Evolutionary conservation across 30 jellyfish, hydroid and myxozoan genomes (phyloP), one percentile per base, ranked within the genome.

Genomic region (Hydractinia symbiolongicarpus): DNA sequence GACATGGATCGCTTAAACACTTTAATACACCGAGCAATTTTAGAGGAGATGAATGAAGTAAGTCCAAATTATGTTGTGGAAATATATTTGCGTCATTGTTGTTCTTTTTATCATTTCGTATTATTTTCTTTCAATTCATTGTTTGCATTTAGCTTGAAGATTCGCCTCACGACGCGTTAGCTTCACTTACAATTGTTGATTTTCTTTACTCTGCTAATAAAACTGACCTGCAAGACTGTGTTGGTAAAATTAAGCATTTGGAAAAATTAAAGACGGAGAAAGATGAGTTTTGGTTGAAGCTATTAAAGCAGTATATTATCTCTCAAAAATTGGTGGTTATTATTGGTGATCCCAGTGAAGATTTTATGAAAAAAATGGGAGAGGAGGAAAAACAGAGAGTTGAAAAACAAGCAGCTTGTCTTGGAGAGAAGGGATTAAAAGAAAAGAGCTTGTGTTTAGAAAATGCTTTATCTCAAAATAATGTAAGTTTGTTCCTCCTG

Each of bases 291-390:
- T 91, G 98, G 98, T 60, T 67, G 20, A 84, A 67, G 6, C 53
- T 91, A 40, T 56, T 91, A 66, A 62, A 79, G 64, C 55, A 75
- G 58, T 91, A 66, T 68, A 67, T 86, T 51, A 81, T 83, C 11
- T 91, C 86, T 20, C 82, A 78, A 14, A 86, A 83, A 61, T 79
- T 91, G 17, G 96, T 91, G 89, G 98, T 86, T 5, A 72, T 86
- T 19, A 81, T 83, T 73, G 96, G 96, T 8, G 92, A 86, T 8
- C 98, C 98, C 5, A 93, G 95, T 79, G 96, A 87, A 57, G 79
- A 79, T 21, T 20, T 83, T 21, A 93, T 87, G 96, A 84, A 87
- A 54, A 82, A 64, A 50, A 71, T 76, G 82, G 88, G 95, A 6
- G 91, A 79, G 20, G 95, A 79, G 53, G 95, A 91, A 17, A 82